A percentile compares a stretch with the other conserved stretches of the same genome.
Evolutionary conservation across 2,113 vertebrate genomes (phyloP).

Genomic region (Dermatemys mawii): DNA sequence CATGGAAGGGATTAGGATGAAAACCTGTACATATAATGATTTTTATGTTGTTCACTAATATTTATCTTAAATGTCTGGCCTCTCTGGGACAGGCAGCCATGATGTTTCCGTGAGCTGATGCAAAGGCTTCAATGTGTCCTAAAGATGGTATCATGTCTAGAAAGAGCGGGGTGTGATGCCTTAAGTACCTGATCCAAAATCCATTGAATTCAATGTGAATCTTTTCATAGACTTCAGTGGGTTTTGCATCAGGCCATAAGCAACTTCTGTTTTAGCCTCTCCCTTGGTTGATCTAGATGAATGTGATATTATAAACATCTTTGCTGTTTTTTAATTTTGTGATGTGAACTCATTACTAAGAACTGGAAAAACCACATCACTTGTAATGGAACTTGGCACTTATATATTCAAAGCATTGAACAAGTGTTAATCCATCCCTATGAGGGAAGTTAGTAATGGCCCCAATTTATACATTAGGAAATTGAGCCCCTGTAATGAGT

Average conservation of each 20-base stretch:
- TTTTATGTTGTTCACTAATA: not conserved
- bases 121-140: not conserved
- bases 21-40: not conserved
- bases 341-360: not conserved
- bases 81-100: not conserved
- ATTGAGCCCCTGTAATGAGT: not conserved
- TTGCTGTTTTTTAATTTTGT: not conserved
- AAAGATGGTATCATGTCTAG: not conserved
- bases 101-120: not conserved
- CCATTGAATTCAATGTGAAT: not conserved
- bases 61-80: not conserved
- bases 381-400: not conserved
- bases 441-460: not conserved
- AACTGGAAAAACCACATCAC: not conserved
- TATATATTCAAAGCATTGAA: not conserved
- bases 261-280: not conserved
- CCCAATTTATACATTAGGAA: not conserved
- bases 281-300: not conserved
- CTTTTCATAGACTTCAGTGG: not conserved
- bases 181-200: not conserved
- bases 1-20: not conserved
- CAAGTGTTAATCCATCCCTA: not conserved
- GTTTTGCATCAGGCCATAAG: not conserved
- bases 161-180: not conserved
- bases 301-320: accelerated